These are phyloP conservation scores for Popillia japonica DNA, from an alignment of 1,140 invertebrate genomes.

Conservation along the genomic window DNA sequence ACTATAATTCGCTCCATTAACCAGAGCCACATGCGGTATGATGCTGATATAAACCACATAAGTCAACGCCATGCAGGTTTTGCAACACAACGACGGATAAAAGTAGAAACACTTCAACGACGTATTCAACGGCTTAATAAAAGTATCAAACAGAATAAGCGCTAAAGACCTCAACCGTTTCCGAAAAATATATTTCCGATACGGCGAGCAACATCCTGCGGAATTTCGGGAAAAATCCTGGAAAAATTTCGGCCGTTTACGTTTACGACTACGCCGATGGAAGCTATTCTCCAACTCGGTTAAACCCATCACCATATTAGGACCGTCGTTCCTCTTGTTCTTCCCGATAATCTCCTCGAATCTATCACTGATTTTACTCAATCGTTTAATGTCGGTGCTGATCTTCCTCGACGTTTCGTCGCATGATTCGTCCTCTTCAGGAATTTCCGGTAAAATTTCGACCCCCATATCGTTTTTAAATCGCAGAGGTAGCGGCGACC, in stretches of 20 bases:
- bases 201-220: slow-evolving; percentile 43
- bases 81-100: slow-evolving; percentile 48
- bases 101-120: slow-evolving; percentile 47
- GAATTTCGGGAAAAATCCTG: not conserved
- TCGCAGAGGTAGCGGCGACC: not conserved
- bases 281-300: slow-evolving; percentile 44
- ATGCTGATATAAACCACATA: slow-evolving; percentile 41
- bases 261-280: slow-evolving; percentile 3
- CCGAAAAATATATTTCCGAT: slow-evolving; percentile 48
- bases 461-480: slow-evolving; percentile 36
- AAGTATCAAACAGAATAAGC: slow-evolving; percentile 45
- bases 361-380: slow-evolving; percentile 49
- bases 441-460: slow-evolving; percentile 44
- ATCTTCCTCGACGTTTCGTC: slow-evolving; percentile 42
- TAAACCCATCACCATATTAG: slow-evolving; percentile 37
- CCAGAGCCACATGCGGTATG: slow-evolving; percentile 40
- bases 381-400: slow-evolving; percentile 47
- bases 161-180: slow-evolving; percentile 42
- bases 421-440: slow-evolving; percentile 51
- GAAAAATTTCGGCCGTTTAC: not conserved
- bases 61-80: slow-evolving; percentile 42
- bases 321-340: slow-evolving; percentile 39
- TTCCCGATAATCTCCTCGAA: slow-evolving; percentile 49
- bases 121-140: slow-evolving; percentile 45
- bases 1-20: slow-evolving; percentile 45